Percentiles rank a stretch among this genome's conserved stretches.
Conservation (phyloP, 1,140 invertebrate species). For the Musca vetustissima region DNA sequence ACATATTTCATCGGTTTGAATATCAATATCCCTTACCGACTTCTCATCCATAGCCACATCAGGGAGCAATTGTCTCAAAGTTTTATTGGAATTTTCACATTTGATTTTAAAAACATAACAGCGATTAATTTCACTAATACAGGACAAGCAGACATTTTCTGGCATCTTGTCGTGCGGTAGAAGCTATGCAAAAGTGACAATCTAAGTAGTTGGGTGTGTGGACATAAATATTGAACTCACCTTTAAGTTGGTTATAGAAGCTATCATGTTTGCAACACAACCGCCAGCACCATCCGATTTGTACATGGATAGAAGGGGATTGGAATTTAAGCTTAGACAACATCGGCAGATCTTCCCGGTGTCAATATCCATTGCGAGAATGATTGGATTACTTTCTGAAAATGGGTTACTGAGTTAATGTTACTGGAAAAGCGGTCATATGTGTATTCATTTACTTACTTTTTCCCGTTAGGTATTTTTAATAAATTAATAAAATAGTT, state of each 20-base stretch:
- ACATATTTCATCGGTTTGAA: background rate
- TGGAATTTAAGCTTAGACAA: slow-evolving; percentile 36
- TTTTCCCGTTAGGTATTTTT: too few relatives aligned
- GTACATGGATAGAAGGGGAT: slow-evolving; percentile 47
- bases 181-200: slow-evolving; percentile 31
- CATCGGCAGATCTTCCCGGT: slow-evolving; percentile 50
- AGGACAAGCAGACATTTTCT: slow-evolving; percentile 44
- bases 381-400: too few relatives aligned
- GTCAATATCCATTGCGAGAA: slow-evolving; percentile 40
- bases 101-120: slow-evolving; percentile 52
- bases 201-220: too few relatives aligned
- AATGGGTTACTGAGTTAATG: too few relatives aligned
- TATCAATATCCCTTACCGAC: background rate
- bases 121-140: slow-evolving; percentile 50
- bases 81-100: slow-evolving; percentile 47
- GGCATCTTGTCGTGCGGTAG: slow-evolving; percentile 42
- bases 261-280: slow-evolving; percentile 47
- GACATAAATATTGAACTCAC: slow-evolving; percentile 26
- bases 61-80: slow-evolving; percentile 45
- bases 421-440: too few relatives aligned
- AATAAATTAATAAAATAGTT: too few relatives aligned
- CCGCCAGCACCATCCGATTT: slow-evolving; percentile 33
- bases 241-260: slow-evolving; percentile 42
- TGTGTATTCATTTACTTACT: too few relatives aligned
- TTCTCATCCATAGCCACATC: slow-evolving; percentile 30